Evolutionary conservation across 2,797 vertebrate genomes (phyloP).

Genomic region (Mycteria americana): DNA sequence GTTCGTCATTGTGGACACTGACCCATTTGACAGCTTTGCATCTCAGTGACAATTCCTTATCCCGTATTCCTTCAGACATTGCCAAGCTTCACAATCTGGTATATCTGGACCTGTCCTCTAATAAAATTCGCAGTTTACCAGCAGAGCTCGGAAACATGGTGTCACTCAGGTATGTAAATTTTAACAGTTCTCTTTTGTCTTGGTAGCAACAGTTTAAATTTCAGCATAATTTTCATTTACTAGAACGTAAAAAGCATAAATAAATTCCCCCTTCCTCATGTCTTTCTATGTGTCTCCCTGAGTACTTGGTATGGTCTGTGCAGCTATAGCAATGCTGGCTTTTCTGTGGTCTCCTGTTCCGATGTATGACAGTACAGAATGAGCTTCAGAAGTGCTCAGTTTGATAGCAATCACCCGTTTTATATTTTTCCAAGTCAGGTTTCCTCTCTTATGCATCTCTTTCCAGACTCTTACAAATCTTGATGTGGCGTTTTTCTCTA

Average conservation of each 20-base stretch:
- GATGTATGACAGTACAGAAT: background rate
- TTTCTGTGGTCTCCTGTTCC: background rate
- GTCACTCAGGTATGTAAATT: conserved; percentile 89
- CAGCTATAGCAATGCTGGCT: background rate
- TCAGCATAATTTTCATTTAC: background rate
- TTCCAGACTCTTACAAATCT: background rate
- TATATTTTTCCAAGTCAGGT: background rate
- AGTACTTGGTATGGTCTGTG: background rate
- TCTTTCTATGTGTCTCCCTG: background rate
- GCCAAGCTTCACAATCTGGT: conserved; percentile 99
- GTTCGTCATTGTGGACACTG: conserved; percentile 93
- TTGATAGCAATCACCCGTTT: background rate
- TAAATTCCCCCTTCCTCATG: background rate
- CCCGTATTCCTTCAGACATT: conserved; percentile 98
- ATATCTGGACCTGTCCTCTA: conserved; percentile 97
- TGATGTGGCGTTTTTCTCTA: background rate
- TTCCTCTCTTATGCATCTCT: background rate
- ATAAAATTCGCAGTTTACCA: conserved; percentile 98
- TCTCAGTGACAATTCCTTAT: conserved; percentile 97
- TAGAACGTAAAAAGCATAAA: background rate
- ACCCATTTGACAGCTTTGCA: conserved; percentile 98
- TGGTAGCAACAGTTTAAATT: background rate
- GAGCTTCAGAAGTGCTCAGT: background rate
- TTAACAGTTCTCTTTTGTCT: background rate
- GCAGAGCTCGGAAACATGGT: conserved; percentile 99